Percentiles rank a stretch among this genome's conserved stretches.
Conservation (phyloP, 2,113 vertebrate species). For the Dipodomys spectabilis region DNA sequence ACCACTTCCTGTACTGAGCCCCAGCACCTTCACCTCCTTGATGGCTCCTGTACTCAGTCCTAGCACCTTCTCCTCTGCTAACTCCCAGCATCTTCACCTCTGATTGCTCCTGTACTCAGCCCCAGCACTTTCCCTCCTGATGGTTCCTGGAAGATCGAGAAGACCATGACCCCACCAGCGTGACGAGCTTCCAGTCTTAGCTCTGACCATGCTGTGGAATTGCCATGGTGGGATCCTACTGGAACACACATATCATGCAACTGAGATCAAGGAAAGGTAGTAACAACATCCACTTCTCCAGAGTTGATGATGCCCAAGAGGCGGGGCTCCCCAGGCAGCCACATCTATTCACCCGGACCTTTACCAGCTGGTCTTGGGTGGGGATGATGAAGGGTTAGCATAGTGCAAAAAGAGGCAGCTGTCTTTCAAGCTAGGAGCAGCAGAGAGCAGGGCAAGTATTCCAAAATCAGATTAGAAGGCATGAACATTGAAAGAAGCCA, state of each 20-base stretch:
- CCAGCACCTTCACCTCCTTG: no score
- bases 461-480: constrained; percentile 11
- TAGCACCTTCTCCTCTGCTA: no score
- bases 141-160: no score
- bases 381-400: not conserved
- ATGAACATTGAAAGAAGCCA: not conserved
- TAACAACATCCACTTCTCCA: not conserved
- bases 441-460: not conserved
- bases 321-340: not conserved
- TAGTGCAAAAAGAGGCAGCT: not conserved
- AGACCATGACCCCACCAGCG: no score
- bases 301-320: not conserved
- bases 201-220: no score
- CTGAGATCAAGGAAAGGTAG: not conserved
- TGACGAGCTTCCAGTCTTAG: no score
- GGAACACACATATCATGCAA: not conserved
- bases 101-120: no score
- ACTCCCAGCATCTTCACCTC: no score
- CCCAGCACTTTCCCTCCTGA: no score
- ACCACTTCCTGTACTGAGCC: no score
- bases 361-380: no score
- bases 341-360: not conserved
- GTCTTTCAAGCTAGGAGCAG: not conserved
- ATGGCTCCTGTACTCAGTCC: no score
- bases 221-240: not conserved